Evolutionary conservation across 2,797 vertebrate genomes (phyloP).

Genomic region (Lepus townsendii): DNA sequence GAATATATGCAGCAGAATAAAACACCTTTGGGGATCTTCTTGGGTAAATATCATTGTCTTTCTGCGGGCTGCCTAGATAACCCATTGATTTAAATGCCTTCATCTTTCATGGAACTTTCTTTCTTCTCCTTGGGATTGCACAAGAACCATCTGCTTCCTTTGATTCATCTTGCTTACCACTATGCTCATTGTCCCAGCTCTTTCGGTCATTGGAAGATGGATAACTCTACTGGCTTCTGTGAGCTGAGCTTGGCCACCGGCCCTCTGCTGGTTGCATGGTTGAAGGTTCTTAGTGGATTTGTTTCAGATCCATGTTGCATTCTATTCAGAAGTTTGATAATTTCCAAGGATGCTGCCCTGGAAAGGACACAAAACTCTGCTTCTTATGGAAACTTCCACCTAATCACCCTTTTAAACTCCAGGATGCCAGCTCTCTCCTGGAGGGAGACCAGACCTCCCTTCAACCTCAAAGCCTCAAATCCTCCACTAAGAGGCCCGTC

Average conservation of each 20-base stretch:
- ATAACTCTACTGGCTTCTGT: background rate
- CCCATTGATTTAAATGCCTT: background rate
- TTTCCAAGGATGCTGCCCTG: background rate
- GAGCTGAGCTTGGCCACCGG: background rate
- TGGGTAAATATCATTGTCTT: background rate
- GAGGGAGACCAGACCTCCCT: background rate
- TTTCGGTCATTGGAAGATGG: background rate
- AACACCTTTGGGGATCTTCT: background rate
- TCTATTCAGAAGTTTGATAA: conserved; percentile 2
- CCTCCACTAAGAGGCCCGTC: background rate
- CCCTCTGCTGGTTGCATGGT: background rate
- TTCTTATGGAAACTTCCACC: background rate
- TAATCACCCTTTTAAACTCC: background rate
- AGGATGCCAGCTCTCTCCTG: background rate
- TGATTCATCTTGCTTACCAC: background rate
- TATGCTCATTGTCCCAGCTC: background rate
- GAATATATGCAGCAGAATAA: background rate
- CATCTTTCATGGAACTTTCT: background rate
- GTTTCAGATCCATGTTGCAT: background rate
- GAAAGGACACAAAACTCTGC: background rate
- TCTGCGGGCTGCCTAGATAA: background rate
- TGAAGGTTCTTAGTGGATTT: background rate
- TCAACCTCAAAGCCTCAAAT: conserved; percentile 20
- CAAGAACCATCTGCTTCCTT: background rate
- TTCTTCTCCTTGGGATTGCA: background rate